Percentiles rank a stretch among this genome's conserved stretches.
Conservation (phyloP, 2,797 vertebrate species). For the Percopsis omiscomaycus region DNA sequence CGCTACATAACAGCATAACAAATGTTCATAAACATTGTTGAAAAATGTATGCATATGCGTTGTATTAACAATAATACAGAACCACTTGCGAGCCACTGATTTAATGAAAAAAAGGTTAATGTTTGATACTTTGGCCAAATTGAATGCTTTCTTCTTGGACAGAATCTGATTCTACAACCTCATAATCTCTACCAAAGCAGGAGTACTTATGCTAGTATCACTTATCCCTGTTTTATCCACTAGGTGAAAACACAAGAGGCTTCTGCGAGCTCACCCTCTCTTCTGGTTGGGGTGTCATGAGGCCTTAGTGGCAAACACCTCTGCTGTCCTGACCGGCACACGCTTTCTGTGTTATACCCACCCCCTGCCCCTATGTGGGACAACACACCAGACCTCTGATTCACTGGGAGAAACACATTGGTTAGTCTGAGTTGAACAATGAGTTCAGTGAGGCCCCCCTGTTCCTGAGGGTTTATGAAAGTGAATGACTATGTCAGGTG, state of each 20-base stretch:
- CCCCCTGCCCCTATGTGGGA: neutral
- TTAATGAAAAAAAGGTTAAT: too few relatives aligned
- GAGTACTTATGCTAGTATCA: neutral
- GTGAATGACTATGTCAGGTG: slow-evolving; percentile 11
- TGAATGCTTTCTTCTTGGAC: too few relatives aligned
- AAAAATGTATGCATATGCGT: too few relatives aligned
- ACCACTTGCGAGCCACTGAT: too few relatives aligned
- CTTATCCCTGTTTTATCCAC: slow-evolving; percentile 1
- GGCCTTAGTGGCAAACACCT: slow-evolving; percentile 42
- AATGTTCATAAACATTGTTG: too few relatives aligned
- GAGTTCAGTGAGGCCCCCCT: slow-evolving; percentile 2
- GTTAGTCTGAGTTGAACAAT: slow-evolving; percentile 5
- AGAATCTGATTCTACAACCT: too few relatives aligned
- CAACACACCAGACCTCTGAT: neutral
- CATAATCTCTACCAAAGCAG: neutral
- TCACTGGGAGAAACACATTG: slow-evolving; percentile 13
- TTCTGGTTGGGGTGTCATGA: slow-evolving; percentile 73
- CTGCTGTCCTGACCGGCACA: slow-evolving; percentile 28
- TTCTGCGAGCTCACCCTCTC: slow-evolving; percentile 48
- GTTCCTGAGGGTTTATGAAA: slow-evolving; percentile 9
- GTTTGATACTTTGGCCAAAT: too few relatives aligned
- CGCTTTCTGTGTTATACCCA: slow-evolving; percentile 45
- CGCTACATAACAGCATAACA: too few relatives aligned
- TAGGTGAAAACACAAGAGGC: slow-evolving; percentile 78
- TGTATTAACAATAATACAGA: too few relatives aligned